Evolutionary conservation across 1,140 invertebrate genomes (phyloP).

Genomic region (Drosophila tropicalis): DNA sequence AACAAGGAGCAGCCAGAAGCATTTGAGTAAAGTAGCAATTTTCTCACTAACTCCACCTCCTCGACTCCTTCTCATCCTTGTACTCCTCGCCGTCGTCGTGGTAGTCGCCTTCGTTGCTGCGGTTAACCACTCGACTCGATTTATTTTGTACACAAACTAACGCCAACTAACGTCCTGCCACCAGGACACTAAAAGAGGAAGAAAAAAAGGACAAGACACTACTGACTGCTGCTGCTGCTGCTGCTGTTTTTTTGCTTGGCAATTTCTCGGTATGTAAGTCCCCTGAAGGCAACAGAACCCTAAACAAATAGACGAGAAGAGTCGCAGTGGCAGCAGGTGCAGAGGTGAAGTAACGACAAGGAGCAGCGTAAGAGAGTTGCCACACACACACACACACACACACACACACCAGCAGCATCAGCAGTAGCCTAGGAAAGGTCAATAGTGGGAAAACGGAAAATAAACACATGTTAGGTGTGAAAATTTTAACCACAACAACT

Average conservation of each 20-base stretch:
- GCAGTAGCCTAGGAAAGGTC: conserved; percentile 56
- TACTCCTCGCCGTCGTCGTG: not conserved
- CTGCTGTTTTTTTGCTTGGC: not conserved
- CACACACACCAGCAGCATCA: conserved; percentile 19
- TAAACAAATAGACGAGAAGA: conserved; percentile 41
- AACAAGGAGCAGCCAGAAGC: conserved; percentile 57
- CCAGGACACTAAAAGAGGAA: conserved; percentile 21
- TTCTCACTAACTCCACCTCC: conserved; percentile 7
- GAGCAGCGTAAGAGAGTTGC: not conserved
- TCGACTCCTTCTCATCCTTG: not conserved
- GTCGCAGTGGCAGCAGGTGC: conserved; percentile 7
- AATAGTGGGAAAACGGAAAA: conserved; percentile 61
- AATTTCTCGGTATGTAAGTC: conserved; percentile 11
- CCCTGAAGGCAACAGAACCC: conserved; percentile 30
- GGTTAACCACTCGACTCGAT: conserved; percentile 78
- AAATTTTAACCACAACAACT: conserved; percentile 46
- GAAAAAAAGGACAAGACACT: conserved; percentile 57
- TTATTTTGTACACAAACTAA: conserved; percentile 79
- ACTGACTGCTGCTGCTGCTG: conserved; percentile 5
- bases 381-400: conserved; percentile 29
- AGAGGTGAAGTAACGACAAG: not conserved
- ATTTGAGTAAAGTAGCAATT: conserved; percentile 67
- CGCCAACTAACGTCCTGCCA: conserved; percentile 49
- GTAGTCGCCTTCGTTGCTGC: conserved; percentile 24
- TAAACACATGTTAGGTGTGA: conserved; percentile 69